Base-by-base conservation (phyloP, 2,888 invertebrate species). In the Neocrepidodera transversa region DNA sequence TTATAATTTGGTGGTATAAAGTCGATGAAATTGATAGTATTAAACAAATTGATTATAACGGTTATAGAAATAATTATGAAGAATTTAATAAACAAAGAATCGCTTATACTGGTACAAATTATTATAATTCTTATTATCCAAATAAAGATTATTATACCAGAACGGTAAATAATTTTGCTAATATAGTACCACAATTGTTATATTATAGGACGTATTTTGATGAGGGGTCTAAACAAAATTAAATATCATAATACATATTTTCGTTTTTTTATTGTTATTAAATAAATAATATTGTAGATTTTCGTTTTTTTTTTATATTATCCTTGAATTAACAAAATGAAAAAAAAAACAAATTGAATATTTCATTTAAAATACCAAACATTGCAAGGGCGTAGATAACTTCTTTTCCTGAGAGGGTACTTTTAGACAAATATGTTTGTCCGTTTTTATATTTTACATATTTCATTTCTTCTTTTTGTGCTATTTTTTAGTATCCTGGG, bases 1-100 rank as follows among this genome's bases (percentile, higher is more conserved):
- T 79, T 66, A 65, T 79, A 49, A 70, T 77, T 17, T 80, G 77
- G 75, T 79, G 77, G 75, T 62, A 78, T 26, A 71, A 74, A 56
- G 67, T 68, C 0, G 68, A 71, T 47, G 69, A 65, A 5, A 56
- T 56, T 6, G 40, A 58, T 32, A 47, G 50, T 40, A 48, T 43
- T n/a, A 55, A 32, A 10, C 49, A 40, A 18, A 60, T 60, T 16
- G 51, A 17, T 7, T 47, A 35, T n/a, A 26, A 35, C 1, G 6
- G 35, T 10, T 4, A 13, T 3, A 3, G n/a, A 30, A 7, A 8
- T 16, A 40, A n/a, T 42, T 28, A 17, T 16, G 11, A 5, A 8
- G 6, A 38, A 11, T 50, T 14, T 17, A 10, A 26, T 7, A 17
- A 26, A 6, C 10, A 42, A 11, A 32, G 43, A 17, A 14, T 20